Evolutionary conservation across 2,797 vertebrate genomes (phyloP), one percentile per base, ranked within the genome.

Genomic region (Fringilla coelebs): DNA sequence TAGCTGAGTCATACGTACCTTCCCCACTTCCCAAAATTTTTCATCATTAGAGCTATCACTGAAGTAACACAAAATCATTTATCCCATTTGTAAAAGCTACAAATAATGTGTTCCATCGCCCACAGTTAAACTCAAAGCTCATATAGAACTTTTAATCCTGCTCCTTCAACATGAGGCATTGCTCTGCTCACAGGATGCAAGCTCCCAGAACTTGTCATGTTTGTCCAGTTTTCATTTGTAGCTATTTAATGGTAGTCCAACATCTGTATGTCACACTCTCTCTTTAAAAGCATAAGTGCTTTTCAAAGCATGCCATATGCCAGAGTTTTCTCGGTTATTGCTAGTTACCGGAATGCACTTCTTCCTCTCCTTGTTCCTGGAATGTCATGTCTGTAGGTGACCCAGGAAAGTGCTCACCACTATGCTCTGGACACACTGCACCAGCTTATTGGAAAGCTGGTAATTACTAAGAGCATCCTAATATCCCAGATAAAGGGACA

Each of bases 1-100:
- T 25, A 85, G 80, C 24, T 91, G 65, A 94, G 63, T 90, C 89
- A 90, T 48, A 66, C 3, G 10, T 80, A 88, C 51, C 17, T 74
- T 87, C 80, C 71, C 34, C 49, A 34, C 63, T 90, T 91, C 82
- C 77, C 81, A 86, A 91, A 86, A 79, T 71, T 88, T 68, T 78
- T 93, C 81, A 91, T 95, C 58, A 55, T 92, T 90, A 90, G 10
- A 29, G 9, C 63, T 68, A 79, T 80, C 63, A 72, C 71, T 94
- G 43, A 95, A 68, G 76, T 75, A 87, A 81, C 28, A 62, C 1
- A 2, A 85, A 94, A 89, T 51, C n/a, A 41, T 85, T 79, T 75
- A 57, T 48, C 29, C 55, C n/a, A 41, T 83, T 93, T 78, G 68
- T 65, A 80, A 82, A 34, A 71, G 51, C 74, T 75, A 80, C 52